A percentile compares a stretch with the other conserved stretches of the same genome.
These are phyloP conservation scores for Anoplophora glabripennis DNA, from an alignment of 1,140 invertebrate genomes.

Conservation along the genomic window DNA sequence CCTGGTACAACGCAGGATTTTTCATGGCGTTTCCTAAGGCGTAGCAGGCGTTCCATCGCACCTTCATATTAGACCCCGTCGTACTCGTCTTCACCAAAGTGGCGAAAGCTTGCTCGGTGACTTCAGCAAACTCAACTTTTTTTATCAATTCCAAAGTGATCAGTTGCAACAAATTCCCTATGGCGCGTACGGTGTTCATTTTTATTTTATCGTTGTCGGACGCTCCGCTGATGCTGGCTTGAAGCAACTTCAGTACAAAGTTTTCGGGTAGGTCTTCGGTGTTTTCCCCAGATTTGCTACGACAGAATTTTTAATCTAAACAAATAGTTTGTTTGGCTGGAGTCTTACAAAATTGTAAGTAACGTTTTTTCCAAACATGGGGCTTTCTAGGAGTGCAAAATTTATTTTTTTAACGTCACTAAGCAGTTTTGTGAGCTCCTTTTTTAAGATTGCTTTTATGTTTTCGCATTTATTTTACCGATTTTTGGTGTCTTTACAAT, in stretches of 20 bases:
- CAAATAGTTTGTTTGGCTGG: too few species aligned
- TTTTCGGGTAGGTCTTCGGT: constrained; percentile 63
- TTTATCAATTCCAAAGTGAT: constrained; percentile 56
- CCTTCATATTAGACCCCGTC: constrained; percentile 74
- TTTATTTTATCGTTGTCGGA: constrained; percentile 76
- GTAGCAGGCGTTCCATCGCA: constrained; percentile 87
- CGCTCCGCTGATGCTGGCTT: constrained; percentile 61
- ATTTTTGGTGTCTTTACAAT: too few species aligned
- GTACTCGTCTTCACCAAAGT: constrained; percentile 66
- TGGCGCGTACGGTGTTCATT: constrained; percentile 73
- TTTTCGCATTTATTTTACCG: too few species aligned
- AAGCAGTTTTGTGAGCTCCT: too few species aligned
- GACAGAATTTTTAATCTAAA: background rate
- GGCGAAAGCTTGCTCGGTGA: constrained; percentile 56
- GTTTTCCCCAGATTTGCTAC: constrained; percentile 13
- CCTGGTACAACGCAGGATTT: constrained; percentile 59
- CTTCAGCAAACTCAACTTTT: constrained; percentile 50
- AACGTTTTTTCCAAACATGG: too few species aligned
- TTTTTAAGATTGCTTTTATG: too few species aligned
- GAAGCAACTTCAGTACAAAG: constrained; percentile 65
- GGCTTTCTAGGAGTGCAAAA: too few species aligned
- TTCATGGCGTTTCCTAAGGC: constrained; percentile 75
- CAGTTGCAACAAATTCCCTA: constrained; percentile 75
- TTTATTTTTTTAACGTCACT: too few species aligned
- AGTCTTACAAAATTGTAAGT: too few species aligned